Evolutionary conservation across 2,888 invertebrate species (phyloP), one percentile per base, ranked within the genome.

Genomic region (Eupithecia inturbata): DNA sequence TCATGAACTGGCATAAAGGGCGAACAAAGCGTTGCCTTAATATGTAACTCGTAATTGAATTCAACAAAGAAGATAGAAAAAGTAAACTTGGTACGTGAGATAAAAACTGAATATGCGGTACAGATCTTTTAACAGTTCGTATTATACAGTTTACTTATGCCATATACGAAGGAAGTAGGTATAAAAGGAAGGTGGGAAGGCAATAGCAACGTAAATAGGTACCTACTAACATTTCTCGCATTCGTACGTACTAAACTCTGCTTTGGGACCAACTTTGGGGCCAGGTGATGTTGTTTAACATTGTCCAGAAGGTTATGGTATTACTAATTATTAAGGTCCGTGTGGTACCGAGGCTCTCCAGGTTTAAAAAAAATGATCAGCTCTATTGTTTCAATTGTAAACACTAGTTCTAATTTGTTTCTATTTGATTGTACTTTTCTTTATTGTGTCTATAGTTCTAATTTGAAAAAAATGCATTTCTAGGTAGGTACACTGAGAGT

Each of bases 61-160:
- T 89, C 89, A 84, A 89, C 88, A 87, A 89, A 88, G 90, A 89
- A 91, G 90, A 92, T 91, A 89, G 91, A 89, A 91, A 91, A 91
- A 91, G 89, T 91, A 89, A 92, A 91, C 85, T 88, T 81, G 72
- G 84, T 87, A 92, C 92, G 93, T 93, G 92, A 91, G 86, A 77
- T 78, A 92, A 89, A 91, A 90, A 86, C 88, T 76, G 84, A 84
- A 91, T 87, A 83, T 77, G 75, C 39, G 72, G 10, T 60, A 22
- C 22, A 69, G 74, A 66, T 19, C 5, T 16, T 31, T 39, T 60
- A 57, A 60, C 39, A 66, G 66, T 66, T 41, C 41, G 39, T 66
- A 66, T 66, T 26, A 39, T 14, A 22, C 6, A 14, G 39, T 66
- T 39, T 39, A 22, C 64, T 64, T 39, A 63, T 33, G 63, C 16